These are phyloP conservation scores for Crioceris asparagi DNA, from an alignment of 2,888 invertebrate genomes.

Conservation along the genomic window DNA sequence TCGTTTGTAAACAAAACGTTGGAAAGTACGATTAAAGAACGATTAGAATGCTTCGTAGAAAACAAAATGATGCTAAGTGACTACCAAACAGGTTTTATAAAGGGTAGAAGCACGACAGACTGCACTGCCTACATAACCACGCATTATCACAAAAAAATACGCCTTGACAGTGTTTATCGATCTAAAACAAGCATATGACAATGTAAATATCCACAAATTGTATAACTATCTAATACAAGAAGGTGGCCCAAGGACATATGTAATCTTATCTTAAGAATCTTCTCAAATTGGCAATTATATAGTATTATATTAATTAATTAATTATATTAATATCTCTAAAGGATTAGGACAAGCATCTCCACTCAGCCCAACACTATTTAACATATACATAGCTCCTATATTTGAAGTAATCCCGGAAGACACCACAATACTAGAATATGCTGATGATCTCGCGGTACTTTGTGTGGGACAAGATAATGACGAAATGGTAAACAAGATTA, in stretches of 20 bases:
- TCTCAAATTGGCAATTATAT: too few relatives aligned
- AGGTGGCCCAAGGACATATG: too few relatives aligned
- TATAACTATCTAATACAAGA: too few relatives aligned
- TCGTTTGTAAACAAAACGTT: conserved; percentile 2
- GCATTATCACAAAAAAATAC: too few relatives aligned
- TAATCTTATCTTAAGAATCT: too few relatives aligned
- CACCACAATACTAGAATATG: conserved; percentile 2
- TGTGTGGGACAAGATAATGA: not conserved
- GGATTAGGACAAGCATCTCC: too few relatives aligned
- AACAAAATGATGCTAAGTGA: conserved; percentile 1
- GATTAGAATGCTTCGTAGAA: conserved; percentile 2
- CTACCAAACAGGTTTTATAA: conserved; percentile 1
- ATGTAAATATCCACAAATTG: too few relatives aligned
- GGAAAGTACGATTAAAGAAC: not conserved
- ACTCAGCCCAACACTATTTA: conserved; percentile 7
- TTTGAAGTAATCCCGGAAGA: conserved; percentile 4
- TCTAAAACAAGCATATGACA: too few relatives aligned
- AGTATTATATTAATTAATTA: too few relatives aligned
- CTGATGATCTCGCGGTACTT: conserved; percentile 7
- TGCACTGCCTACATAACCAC: too few relatives aligned
- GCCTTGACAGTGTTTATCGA: too few relatives aligned
- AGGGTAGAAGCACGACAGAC: not conserved
- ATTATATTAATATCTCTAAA: too few relatives aligned
- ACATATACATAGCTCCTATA: conserved; percentile 5
- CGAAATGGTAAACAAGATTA: not conserved